Percentiles rank a stretch among this genome's conserved stretches.
phyloP scores from a whole-genome alignment of 92 coral and sea anemone species.

The Phymanthus crucifer region DNA sequence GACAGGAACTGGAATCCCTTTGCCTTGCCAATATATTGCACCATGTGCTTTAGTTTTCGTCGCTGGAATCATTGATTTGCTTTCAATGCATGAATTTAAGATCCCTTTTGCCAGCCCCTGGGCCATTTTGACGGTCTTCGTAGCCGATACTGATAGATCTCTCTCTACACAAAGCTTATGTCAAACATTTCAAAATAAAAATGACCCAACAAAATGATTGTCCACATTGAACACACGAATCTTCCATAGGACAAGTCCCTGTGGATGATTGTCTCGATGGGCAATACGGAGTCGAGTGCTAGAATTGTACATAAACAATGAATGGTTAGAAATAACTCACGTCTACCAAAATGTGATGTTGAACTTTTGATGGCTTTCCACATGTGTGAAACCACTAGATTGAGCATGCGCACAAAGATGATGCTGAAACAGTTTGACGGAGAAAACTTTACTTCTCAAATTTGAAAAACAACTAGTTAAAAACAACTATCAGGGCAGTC shows the following conservation, averaged over 20 bases:
- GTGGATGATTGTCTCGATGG: neutral
- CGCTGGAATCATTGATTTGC: neutral
- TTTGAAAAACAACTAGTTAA: no score
- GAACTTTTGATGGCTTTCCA: neutral
- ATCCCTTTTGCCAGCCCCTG: neutral
- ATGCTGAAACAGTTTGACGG: no score
- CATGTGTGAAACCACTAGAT: neutral
- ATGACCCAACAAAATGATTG: neutral
- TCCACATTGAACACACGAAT: neutral
- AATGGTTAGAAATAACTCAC: neutral
- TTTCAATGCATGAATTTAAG: neutral
- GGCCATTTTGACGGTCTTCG: neutral
- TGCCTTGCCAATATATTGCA: neutral
- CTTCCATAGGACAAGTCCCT: neutral
- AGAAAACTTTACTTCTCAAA: no score
- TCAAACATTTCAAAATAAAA: neutral
- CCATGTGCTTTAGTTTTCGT: neutral
- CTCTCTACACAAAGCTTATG: no score
- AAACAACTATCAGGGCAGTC: no score
- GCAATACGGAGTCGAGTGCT: neutral
- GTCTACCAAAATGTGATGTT: neutral
- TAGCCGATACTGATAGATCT: neutral
- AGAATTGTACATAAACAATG: neutral
- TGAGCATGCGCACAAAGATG: neutral
- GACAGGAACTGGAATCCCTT: neutral